Conservation (phyloP, 2,888 invertebrate species). For the Arenicola marina region DNA sequence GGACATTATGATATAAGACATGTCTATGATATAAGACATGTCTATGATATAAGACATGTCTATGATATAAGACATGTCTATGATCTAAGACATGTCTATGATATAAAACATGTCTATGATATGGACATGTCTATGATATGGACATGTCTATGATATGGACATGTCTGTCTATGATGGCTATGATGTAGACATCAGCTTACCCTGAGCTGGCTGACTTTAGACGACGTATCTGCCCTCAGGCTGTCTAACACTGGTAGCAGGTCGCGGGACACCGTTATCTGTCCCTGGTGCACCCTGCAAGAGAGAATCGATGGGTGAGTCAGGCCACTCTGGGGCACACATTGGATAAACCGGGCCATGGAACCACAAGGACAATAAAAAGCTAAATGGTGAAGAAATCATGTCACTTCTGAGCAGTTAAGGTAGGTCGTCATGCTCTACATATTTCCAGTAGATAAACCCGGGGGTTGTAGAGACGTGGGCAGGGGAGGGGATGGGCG, state of each 20-base stretch:
- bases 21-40: no score
- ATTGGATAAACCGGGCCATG: background rate
- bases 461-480: no score
- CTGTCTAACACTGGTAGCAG: constrained; percentile 25
- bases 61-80: background rate
- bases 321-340: no score
- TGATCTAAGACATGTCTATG: background rate
- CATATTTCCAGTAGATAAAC: no score
- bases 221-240: constrained; percentile 6
- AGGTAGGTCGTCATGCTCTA: no score
- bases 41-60: background rate
- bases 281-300: constrained; percentile 64
- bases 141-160: background rate
- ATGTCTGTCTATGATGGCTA: no score
- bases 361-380: background rate
- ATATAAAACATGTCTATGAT: background rate
- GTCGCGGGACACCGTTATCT: constrained; percentile 73
- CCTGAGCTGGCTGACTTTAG: constrained; percentile 11
- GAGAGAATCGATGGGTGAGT: background rate
- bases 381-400: background rate
- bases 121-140: background rate
- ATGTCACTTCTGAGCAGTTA: no score
- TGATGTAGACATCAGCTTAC: no score
- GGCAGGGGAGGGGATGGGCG: no score
- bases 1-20: no score